phyloP scores from a whole-genome alignment of 2,113 vertebrate species.

The Butastur rufipennis region DNA sequence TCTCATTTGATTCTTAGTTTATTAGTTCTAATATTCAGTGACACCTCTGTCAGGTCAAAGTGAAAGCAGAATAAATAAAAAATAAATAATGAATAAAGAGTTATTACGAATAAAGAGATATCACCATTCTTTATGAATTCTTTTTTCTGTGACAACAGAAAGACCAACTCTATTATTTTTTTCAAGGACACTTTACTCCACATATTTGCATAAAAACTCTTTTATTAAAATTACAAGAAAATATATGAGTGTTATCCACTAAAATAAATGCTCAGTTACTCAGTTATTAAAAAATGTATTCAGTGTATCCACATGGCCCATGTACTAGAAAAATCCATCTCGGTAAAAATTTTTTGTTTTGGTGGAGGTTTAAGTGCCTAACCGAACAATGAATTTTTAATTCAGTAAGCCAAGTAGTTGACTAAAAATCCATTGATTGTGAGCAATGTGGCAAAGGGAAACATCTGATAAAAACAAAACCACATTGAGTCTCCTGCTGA shows the following conservation, averaged over 20 bases:
- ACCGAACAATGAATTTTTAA: neutral
- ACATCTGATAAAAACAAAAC: neutral
- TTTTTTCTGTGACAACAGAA: neutral
- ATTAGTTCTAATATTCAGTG: neutral
- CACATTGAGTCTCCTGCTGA: neutral
- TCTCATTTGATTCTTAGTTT: neutral
- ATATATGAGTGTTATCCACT: neutral
- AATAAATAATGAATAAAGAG: neutral
- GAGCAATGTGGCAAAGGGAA: neutral
- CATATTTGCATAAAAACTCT: neutral
- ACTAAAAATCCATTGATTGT: neutral
- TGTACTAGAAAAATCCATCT: neutral
- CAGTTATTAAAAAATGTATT: neutral
- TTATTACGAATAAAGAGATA: neutral
- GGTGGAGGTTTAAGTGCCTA: neutral
- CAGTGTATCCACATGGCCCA: neutral
- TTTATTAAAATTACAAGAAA: neutral
- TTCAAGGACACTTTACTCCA: neutral
- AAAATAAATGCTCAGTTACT: neutral
- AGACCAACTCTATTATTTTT: neutral
- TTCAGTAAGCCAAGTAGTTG: neutral
- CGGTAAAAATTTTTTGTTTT: neutral
- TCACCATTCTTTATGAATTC: neutral
- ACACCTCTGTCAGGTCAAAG: neutral
- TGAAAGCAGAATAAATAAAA: neutral